These are phyloP conservation scores for Aleadryas rufinucha DNA, from an alignment of 2,113 vertebrate species.

Conservation along the genomic window DNA sequence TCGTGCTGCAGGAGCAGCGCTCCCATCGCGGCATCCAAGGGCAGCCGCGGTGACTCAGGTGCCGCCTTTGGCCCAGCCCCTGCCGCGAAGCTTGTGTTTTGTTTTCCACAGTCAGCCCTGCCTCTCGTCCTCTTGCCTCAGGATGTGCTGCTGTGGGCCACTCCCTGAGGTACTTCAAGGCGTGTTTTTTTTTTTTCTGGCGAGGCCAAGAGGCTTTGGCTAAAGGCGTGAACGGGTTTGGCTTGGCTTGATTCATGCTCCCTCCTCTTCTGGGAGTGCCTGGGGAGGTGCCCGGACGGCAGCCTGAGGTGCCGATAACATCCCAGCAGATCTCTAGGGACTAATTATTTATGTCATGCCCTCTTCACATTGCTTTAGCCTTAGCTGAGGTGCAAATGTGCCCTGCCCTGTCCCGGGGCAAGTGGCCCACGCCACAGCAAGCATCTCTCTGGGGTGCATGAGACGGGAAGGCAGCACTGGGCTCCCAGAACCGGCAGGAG, in stretches of 20 bases:
- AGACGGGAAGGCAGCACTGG: background rate
- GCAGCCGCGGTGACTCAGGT: fast-evolving
- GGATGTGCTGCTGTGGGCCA: background rate
- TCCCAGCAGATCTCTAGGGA: background rate
- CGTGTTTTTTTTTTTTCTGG: background rate
- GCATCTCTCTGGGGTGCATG: background rate
- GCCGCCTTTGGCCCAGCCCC: background rate
- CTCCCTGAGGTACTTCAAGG: background rate
- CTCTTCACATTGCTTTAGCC: background rate
- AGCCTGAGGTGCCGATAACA: background rate
- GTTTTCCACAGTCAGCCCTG: background rate
- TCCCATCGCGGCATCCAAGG: fast-evolving
- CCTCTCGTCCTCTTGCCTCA: background rate
- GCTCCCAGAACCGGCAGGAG: background rate
- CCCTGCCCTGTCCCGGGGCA: background rate
- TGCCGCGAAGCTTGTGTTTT: background rate
- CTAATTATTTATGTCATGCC: background rate
- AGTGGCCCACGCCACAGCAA: background rate
- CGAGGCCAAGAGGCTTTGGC: background rate
- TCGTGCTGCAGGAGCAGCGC: fast-evolving
- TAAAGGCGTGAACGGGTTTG: background rate
- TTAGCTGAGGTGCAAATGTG: background rate
- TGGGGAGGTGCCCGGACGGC: background rate
- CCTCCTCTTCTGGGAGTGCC: background rate
- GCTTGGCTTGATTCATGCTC: background rate